These are phyloP conservation scores for Parochlus steinenii DNA, from an alignment of 2,888 invertebrate species.

Conservation along the genomic window DNA sequence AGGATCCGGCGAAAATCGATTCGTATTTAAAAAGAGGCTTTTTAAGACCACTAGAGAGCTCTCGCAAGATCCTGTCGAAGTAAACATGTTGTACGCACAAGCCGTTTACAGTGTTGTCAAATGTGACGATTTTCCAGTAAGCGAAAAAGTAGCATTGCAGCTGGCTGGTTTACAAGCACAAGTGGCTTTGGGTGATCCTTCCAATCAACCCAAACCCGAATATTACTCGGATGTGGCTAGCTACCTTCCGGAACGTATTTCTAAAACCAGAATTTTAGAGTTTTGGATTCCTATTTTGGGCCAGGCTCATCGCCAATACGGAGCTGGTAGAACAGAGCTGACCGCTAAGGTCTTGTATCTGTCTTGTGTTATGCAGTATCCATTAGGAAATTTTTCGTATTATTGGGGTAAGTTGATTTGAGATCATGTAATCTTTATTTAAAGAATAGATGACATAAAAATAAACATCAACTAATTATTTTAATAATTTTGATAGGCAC, in stretches of 20 bases:
- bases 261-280: slow-evolving; percentile 57
- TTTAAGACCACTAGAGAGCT: slow-evolving; percentile 78
- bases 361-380: slow-evolving; percentile 93
- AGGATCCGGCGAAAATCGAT: slow-evolving; percentile 74
- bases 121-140: slow-evolving; percentile 89
- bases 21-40: slow-evolving; percentile 79
- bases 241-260: slow-evolving; percentile 73
- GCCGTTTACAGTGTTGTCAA: slow-evolving; percentile 90
- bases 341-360: slow-evolving; percentile 87
- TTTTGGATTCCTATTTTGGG: slow-evolving; percentile 79
- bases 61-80: slow-evolving; percentile 89
- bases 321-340: slow-evolving; percentile 77
- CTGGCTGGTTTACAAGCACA: slow-evolving; percentile 88
- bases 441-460: no score
- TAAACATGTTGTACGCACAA: slow-evolving; percentile 84
- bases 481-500: no score
- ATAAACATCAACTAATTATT: no score
- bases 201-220: slow-evolving; percentile 53
- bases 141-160: slow-evolving; percentile 86
- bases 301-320: slow-evolving; percentile 79
- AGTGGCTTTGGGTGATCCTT: slow-evolving; percentile 78
- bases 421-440: no score
- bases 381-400: no score
- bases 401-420: no score
- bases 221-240: slow-evolving; percentile 84